A percentile compares a stretch with the other conserved stretches of the same genome.
phyloP scores from a whole-genome alignment of 2,113 vertebrate species.

The rabbit (Oryctolagus cuniculus) region DNA sequence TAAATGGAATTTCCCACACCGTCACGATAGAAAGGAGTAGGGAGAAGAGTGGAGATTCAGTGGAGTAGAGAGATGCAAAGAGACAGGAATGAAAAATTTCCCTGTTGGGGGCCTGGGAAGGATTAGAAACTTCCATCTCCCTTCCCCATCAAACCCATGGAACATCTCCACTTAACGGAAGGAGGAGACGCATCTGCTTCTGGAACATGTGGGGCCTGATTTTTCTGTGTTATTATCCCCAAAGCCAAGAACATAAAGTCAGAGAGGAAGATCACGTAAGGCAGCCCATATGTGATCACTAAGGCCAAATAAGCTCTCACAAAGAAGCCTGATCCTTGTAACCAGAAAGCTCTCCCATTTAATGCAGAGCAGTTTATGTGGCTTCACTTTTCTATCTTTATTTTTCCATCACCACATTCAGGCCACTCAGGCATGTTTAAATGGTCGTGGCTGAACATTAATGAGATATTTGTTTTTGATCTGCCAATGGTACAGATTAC shows the following conservation, averaged over 20 bases:
- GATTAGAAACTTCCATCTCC: neutral
- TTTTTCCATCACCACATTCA: neutral
- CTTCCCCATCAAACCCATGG: neutral
- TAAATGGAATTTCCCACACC: neutral
- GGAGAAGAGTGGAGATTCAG: too few relatives aligned
- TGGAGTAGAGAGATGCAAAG: neutral
- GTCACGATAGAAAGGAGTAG: neutral
- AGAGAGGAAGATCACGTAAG: neutral
- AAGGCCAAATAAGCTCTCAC: neutral
- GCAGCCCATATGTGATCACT: neutral
- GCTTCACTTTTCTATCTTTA: neutral
- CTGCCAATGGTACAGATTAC: neutral
- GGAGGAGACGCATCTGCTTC: neutral
- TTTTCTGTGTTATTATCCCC: neutral
- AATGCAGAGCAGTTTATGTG: neutral
- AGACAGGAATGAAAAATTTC: neutral
- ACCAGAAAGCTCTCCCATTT: neutral
- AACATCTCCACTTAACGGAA: neutral
- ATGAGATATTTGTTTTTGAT: constrained; percentile 10
- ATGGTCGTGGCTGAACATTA: neutral
- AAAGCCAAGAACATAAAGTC: constrained; percentile 5
- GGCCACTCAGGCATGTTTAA: constrained; percentile 13
- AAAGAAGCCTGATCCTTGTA: neutral
- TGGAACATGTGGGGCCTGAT: neutral
- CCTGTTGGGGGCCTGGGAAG: neutral